phyloP scores from a whole-genome alignment of 2,888 invertebrate genomes.

The Harpagoxenus sublaevis region DNA sequence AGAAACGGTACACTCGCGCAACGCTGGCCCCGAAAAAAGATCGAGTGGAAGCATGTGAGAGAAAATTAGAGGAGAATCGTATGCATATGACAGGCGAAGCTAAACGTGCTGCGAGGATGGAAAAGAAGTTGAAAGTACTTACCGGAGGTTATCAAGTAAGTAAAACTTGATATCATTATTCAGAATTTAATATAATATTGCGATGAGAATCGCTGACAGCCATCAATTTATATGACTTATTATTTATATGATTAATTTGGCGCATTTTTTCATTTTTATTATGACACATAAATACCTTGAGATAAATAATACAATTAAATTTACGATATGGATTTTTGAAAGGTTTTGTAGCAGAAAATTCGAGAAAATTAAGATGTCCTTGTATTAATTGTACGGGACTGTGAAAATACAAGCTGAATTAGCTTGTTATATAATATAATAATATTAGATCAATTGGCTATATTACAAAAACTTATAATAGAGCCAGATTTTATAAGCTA shows the following conservation, averaged over 20 bases:
- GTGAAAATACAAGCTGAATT: background rate
- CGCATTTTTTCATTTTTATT: background rate
- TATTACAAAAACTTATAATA: background rate
- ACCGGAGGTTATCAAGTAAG: conserved; percentile 95
- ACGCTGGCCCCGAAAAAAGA: conserved; percentile 98
- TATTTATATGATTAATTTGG: background rate
- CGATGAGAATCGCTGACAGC: background rate
- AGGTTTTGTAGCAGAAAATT: background rate
- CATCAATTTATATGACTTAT: background rate
- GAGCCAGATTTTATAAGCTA: background rate
- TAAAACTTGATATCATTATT: background rate
- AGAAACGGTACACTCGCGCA: conserved; percentile 97
- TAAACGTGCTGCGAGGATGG: conserved; percentile 98
- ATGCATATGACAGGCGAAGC: conserved; percentile 99
- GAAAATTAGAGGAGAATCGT: conserved; percentile 96
- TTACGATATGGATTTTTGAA: background rate
- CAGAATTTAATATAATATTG: background rate
- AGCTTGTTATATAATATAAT: background rate
- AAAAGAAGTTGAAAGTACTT: conserved; percentile 98
- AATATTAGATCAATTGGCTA: background rate
- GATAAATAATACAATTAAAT: background rate
- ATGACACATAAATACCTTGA: background rate
- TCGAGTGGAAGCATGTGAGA: conserved; percentile 96
- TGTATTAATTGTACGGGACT: background rate
- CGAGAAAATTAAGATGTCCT: background rate